Base-by-base conservation (phyloP, 1,140 invertebrate genomes). In the Drosophila repletoides region DNA sequence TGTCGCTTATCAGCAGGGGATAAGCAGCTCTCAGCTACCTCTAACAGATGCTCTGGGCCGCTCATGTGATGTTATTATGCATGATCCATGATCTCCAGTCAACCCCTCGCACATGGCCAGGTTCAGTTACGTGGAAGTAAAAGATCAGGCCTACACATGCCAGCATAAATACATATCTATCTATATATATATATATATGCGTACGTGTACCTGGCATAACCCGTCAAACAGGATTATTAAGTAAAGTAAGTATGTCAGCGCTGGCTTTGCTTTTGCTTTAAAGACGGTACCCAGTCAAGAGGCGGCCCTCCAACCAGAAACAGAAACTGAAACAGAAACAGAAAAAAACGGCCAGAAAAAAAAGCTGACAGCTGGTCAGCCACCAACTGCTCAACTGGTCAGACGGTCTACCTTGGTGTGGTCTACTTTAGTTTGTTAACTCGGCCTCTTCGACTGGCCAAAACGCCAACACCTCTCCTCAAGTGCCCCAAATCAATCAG, bases 181-280 rank as follows among this genome's bases (percentile, higher is more conserved):
- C 15, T 3, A 38, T n/a, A 10, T 19, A 19, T 22, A 7, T 9
- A 7, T 1, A 10, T 15, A 7, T 51, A 10, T 53, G 9, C 14
- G 14, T 15, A 5, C 29, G 15, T 63, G 48, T 53, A 38, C 41
- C 46, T 67, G 60, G 49, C 65, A 72, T 71, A 88, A 80, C 80
- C 64, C 58, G 80, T 88, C 86, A 80, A 88, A 88, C 75, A 88
- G 81, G 86, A 88, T 88, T 88, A 88, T 76, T 72, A 76, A 72
- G 69, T 76, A 74, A 43, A 43, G 52, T 55, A 55, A 76, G 80
- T 88, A 86, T 76, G 84, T 74, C 84, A 88, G 49, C 53, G 22
- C 17, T 66, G 63, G 41, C 49, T 67, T 63, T 41, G 49, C 59
- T 49, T 67, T 63, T 41, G 49, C 59, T 49, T 65, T 43, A 51